Evolutionary conservation across 2,797 vertebrate species (phyloP).

Genomic region (Champsocephalus esox): DNA sequence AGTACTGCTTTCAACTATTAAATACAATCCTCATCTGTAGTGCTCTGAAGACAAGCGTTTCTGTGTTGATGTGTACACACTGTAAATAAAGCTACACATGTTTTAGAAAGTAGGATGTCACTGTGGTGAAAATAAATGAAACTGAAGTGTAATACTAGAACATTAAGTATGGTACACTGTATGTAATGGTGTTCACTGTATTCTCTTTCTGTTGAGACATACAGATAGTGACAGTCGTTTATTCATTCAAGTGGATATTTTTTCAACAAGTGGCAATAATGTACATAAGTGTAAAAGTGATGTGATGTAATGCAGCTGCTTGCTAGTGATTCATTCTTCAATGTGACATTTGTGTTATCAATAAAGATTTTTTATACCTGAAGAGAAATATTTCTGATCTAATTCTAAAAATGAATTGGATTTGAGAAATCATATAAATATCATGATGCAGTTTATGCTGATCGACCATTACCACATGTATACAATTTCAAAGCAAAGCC

Average conservation of each 20-base stretch:
- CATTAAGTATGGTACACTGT: neutral
- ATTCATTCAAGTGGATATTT: slow-evolving; percentile 16
- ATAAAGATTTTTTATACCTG: slow-evolving; percentile 80
- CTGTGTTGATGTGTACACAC: slow-evolving; percentile 20
- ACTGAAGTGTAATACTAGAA: slow-evolving; percentile 12
- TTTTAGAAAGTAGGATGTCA: slow-evolving; percentile 33
- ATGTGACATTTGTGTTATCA: slow-evolving; percentile 67
- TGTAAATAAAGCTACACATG: slow-evolving; percentile 14
- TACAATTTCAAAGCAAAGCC: neutral
- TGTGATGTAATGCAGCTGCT: slow-evolving; percentile 49
- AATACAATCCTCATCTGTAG: slow-evolving; percentile 30
- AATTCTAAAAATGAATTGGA: neutral
- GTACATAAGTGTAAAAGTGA: slow-evolving; percentile 68
- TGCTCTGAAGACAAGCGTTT: slow-evolving; percentile 40
- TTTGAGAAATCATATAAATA: neutral
- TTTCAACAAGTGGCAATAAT: slow-evolving; percentile 66
- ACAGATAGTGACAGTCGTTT: slow-evolving; percentile 3
- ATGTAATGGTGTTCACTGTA: slow-evolving; percentile 7
- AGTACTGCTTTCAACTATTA: neutral
- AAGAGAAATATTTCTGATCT: slow-evolving; percentile 5
- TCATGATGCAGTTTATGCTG: neutral
- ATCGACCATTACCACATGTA: neutral
- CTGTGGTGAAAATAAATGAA: slow-evolving; percentile 5
- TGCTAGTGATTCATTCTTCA: slow-evolving; percentile 37
- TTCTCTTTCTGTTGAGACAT: slow-evolving; percentile 26